Conservation (phyloP, 2,113 vertebrate genomes). For the Oncorhynchus masou region DNA sequence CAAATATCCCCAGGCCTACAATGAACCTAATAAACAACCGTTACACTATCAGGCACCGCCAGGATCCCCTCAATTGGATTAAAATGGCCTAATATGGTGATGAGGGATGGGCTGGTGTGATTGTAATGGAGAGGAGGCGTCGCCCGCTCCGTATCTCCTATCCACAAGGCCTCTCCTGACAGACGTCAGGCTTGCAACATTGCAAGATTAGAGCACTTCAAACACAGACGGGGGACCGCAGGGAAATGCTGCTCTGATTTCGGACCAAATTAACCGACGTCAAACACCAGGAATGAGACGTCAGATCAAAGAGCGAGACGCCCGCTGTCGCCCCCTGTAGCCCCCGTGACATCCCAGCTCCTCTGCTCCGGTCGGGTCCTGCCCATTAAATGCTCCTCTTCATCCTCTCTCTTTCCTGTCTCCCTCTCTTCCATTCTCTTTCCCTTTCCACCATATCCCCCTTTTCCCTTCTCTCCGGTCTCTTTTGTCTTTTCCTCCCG, state of each 20-base stretch:
- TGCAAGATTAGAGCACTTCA: conserved; percentile 56
- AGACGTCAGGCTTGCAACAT: conserved; percentile 37
- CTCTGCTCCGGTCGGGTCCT: neutral
- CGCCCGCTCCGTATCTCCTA: conserved; percentile 56
- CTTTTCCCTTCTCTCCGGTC: too few relatives aligned
- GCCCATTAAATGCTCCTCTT: neutral
- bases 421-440: neutral
- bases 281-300: conserved; percentile 50
- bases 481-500: too few relatives aligned
- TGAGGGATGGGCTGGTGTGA: conserved; percentile 22
- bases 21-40: conserved; percentile 13
- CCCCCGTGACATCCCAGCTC: conserved; percentile 41
- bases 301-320: conserved; percentile 63
- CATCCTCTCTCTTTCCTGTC: neutral
- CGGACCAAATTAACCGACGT: conserved; percentile 70
- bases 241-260: conserved; percentile 69
- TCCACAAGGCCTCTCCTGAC: conserved; percentile 48
- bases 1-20: conserved; percentile 2
- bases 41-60: conserved; percentile 42
- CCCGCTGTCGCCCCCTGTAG: conserved; percentile 34
- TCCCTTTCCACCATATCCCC: neutral
- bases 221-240: conserved; percentile 46
- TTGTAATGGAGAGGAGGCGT: conserved; percentile 16
- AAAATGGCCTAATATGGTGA: conserved; percentile 56
- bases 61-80: conserved; percentile 33